Percentiles rank a stretch among this genome's conserved stretches.
phyloP scores from a whole-genome alignment of 2,113 vertebrate species.

The Limanda limanda region DNA sequence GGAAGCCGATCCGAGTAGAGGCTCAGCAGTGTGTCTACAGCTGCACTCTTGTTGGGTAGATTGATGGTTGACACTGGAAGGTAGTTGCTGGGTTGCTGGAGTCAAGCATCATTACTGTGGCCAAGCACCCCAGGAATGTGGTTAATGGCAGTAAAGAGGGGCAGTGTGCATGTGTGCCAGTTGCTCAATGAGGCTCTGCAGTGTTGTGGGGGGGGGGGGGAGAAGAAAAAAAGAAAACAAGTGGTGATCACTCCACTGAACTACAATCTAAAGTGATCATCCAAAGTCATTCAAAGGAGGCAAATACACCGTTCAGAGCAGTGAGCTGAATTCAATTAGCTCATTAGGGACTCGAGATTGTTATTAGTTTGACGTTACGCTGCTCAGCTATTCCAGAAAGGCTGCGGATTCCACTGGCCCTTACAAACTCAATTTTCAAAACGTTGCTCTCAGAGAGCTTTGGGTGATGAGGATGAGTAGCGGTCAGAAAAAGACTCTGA shows the following conservation, averaged over 20 bases:
- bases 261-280: slow-evolving; percentile 47
- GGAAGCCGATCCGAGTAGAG: slow-evolving; percentile 10
- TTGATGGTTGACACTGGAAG: slow-evolving; percentile 62
- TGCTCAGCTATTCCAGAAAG: slow-evolving; percentile 25
- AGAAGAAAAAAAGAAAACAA: slow-evolving; percentile 33
- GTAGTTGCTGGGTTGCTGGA: slow-evolving; percentile 57
- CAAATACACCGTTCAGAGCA: not conserved
- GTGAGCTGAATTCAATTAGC: slow-evolving; percentile 41
- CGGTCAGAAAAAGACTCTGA: slow-evolving; percentile 36
- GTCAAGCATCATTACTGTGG: slow-evolving; percentile 74
- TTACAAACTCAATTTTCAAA: slow-evolving; percentile 38
- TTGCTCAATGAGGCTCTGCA: slow-evolving; percentile 64
- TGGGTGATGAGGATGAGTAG: slow-evolving; percentile 49
- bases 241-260: slow-evolving; percentile 28
- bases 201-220: not conserved
- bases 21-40: slow-evolving; percentile 13
- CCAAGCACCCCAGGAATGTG: slow-evolving; percentile 70
- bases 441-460: slow-evolving; percentile 39
- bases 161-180: slow-evolving; percentile 52
- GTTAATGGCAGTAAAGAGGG: slow-evolving; percentile 68
- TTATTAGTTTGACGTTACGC: slow-evolving; percentile 53
- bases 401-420: slow-evolving; percentile 12
- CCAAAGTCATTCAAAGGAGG: slow-evolving; percentile 31
- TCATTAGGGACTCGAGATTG: slow-evolving; percentile 37
- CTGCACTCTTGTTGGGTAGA: slow-evolving; percentile 49